phyloP scores from a whole-genome alignment of 2,113 vertebrate species.

The Ursus arctos region DNA sequence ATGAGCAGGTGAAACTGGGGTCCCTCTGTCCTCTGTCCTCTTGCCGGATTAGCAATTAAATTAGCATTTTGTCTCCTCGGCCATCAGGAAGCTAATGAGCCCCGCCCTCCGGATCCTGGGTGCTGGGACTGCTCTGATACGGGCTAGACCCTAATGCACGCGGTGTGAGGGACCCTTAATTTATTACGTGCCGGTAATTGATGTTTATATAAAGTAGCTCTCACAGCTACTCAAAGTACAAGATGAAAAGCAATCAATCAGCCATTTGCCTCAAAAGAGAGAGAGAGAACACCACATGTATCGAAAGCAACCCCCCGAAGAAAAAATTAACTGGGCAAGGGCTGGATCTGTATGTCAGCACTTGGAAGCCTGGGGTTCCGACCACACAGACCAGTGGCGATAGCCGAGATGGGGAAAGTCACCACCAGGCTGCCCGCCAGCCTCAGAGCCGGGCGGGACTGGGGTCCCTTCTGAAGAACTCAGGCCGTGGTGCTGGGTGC shows the following conservation, averaged over 20 bases:
- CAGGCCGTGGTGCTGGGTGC: fast-evolving
- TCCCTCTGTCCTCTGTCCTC: background rate
- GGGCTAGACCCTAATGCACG: slow-evolving; percentile 85
- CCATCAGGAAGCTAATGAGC: slow-evolving; percentile 80
- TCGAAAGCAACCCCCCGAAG: slow-evolving; percentile 54
- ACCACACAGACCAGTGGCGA: background rate
- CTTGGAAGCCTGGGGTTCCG: slow-evolving; percentile 57
- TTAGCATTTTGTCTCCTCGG: slow-evolving; percentile 69
- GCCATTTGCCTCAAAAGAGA: slow-evolving; percentile 87
- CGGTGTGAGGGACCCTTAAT: slow-evolving; percentile 86
- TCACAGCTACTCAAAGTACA: slow-evolving; percentile 88
- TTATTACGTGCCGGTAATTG: slow-evolving; percentile 89
- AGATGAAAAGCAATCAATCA: slow-evolving; percentile 90
- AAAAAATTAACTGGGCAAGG: slow-evolving; percentile 66
- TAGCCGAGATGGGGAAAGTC: background rate
- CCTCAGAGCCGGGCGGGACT: fast-evolving
- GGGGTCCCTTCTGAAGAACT: too few relatives aligned
- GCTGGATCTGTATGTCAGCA: slow-evolving; percentile 28
- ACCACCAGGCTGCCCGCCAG: background rate
- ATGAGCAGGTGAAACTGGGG: background rate
- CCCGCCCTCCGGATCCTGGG: slow-evolving; percentile 73
- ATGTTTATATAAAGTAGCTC: slow-evolving; percentile 91
- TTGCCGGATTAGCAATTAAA: slow-evolving; percentile 79
- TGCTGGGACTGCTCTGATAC: slow-evolving; percentile 84
- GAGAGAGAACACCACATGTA: slow-evolving; percentile 71